Conservation (phyloP, 2,888 invertebrate species). For the Pterobdella sp. region DNA sequence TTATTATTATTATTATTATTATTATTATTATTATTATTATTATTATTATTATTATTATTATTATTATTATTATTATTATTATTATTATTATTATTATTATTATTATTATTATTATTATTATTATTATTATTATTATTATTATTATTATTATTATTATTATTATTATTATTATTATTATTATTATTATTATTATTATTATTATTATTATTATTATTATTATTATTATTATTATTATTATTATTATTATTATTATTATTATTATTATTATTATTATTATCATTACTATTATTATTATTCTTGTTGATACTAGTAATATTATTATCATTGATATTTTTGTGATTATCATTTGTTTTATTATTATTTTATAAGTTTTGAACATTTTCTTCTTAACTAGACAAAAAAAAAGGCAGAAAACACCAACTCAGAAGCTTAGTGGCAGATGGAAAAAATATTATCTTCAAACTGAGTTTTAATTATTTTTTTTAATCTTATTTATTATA, state of each 20-base stretch:
- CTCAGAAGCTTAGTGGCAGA: too few relatives aligned
- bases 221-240: too few relatives aligned
- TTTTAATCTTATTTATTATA: too few relatives aligned
- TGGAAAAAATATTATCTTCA: too few relatives aligned
- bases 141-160: background rate
- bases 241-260: background rate
- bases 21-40: too few relatives aligned
- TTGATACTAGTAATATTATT: background rate
- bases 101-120: background rate
- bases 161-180: slow-evolving; percentile 1
- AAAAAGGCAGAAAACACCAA: too few relatives aligned
- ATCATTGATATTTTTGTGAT: background rate
- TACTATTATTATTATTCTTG: background rate
- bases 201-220: slow-evolving; percentile 8
- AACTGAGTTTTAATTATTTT: too few relatives aligned
- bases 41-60: too few relatives aligned
- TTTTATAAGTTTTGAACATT: background rate
- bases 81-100: too few relatives aligned
- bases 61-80: too few relatives aligned
- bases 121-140: background rate
- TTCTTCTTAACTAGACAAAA: background rate
- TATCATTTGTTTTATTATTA: background rate
- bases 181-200: background rate
- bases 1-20: too few relatives aligned
- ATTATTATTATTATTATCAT: background rate